A percentile compares a stretch with the other conserved stretches of the same genome.
phyloP scores from a whole-genome alignment of 1,140 invertebrate genomes.

The Pogonus chalceus region DNA sequence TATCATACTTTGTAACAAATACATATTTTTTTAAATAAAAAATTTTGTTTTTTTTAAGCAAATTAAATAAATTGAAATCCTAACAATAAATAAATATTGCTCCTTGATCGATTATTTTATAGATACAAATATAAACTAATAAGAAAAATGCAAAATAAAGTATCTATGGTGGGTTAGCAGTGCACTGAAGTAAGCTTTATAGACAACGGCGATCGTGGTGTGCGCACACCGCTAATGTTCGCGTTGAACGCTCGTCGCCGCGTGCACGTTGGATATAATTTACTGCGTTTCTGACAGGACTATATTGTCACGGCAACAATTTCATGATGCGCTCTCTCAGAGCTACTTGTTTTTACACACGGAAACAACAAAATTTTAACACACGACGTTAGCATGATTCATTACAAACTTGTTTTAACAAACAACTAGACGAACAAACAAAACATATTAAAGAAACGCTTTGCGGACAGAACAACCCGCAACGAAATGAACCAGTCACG shows the following conservation, averaged over 20 bases:
- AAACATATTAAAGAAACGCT: too few relatives aligned
- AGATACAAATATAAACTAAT: background rate
- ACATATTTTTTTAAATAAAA: too few relatives aligned
- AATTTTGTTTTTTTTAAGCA: too few relatives aligned
- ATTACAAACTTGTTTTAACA: background rate
- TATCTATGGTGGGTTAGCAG: background rate
- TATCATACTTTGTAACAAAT: too few relatives aligned
- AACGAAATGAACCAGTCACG: too few relatives aligned
- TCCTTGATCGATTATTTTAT: too few relatives aligned
- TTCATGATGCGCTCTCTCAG: background rate
- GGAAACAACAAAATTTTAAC: background rate
- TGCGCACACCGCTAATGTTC: background rate
- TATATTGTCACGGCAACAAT: conserved; percentile 4
- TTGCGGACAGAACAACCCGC: too few relatives aligned
- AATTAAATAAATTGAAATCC: too few relatives aligned
- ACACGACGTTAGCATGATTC: background rate
- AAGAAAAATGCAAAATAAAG: background rate
- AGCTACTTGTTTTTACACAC: background rate
- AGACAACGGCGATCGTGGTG: background rate
- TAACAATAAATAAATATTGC: too few relatives aligned
- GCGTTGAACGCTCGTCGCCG: background rate
- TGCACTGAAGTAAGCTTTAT: background rate
- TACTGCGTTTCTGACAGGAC: background rate
- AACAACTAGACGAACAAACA: too few relatives aligned
- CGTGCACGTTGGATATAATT: background rate